Percentiles rank a stretch among this genome's conserved stretches.
Conservation (phyloP, 2,113 vertebrate species). For the Notiomystis cincta region DNA sequence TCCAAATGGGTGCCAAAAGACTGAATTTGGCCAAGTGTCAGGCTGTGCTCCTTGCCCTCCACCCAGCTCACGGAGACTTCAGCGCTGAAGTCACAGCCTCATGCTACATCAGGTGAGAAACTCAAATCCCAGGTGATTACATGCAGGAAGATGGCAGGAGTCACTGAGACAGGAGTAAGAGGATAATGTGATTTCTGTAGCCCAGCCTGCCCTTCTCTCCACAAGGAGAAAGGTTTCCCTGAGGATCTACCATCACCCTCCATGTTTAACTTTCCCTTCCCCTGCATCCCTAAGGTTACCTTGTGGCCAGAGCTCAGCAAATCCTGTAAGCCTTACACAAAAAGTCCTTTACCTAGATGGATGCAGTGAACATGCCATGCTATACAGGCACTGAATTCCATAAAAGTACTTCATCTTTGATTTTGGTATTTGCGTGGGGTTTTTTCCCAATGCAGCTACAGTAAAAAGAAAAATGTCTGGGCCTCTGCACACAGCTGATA, state of each 20-base stretch:
- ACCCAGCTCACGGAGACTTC: neutral
- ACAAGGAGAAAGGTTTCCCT: neutral
- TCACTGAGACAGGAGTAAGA: accelerated
- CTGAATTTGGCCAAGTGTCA: neutral
- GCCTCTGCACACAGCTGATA: neutral
- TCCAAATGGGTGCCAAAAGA: neutral
- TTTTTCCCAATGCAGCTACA: neutral
- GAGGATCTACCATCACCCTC: neutral
- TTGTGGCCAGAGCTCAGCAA: neutral
- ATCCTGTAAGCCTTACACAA: accelerated
- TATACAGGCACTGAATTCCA: neutral
- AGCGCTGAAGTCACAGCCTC: accelerated
- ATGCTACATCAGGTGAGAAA: neutral
- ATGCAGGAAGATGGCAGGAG: neutral
- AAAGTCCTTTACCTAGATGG: neutral
- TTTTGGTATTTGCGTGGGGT: neutral
- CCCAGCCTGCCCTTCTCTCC: neutral
- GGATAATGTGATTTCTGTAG: neutral
- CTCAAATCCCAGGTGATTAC: neutral
- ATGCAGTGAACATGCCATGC: neutral
- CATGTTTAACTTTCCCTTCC: neutral
- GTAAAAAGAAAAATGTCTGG: neutral
- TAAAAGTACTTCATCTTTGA: neutral
- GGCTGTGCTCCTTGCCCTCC: neutral
- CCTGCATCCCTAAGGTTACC: neutral